A percentile compares a stretch with the other conserved stretches of the same genome.
phyloP scores from a whole-genome alignment of 2,113 vertebrate species.

The Burhinus bistriatus region DNA sequence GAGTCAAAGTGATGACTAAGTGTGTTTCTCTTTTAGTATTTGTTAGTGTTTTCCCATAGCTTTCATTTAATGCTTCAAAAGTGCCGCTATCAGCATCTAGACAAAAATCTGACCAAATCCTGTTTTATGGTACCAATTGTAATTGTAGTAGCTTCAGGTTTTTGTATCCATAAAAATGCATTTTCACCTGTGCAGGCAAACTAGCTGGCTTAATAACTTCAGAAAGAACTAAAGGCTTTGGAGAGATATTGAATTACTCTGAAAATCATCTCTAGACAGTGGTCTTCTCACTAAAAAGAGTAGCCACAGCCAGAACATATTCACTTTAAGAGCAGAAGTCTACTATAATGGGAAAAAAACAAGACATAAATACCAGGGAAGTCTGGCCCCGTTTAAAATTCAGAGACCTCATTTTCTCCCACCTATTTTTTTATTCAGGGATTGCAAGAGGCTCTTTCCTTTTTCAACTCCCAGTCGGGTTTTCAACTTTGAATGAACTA shows the following conservation, averaged over 20 bases:
- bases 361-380: not conserved
- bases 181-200: not conserved
- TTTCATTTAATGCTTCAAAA: not conserved
- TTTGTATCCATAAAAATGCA: not conserved
- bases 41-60: not conserved
- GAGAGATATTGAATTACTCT: not conserved
- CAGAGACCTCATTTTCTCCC: slow-evolving; percentile 10
- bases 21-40: not conserved
- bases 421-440: not conserved
- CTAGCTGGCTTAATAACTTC: not conserved
- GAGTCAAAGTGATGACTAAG: not conserved
- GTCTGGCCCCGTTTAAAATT: not conserved
- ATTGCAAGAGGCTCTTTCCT: not conserved
- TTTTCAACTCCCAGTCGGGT: not conserved
- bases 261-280: not conserved
- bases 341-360: not conserved
- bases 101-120: not conserved
- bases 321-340: not conserved
- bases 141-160: not conserved
- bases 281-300: not conserved
- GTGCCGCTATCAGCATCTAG: not conserved
- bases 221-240: not conserved
- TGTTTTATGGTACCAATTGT: not conserved
- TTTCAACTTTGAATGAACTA: slow-evolving; percentile 30
- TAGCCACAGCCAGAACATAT: not conserved